Evolutionary conservation across 2,113 vertebrate species (phyloP), one percentile per base, ranked within the genome.

Genomic region (Megaceryle maxima): DNA sequence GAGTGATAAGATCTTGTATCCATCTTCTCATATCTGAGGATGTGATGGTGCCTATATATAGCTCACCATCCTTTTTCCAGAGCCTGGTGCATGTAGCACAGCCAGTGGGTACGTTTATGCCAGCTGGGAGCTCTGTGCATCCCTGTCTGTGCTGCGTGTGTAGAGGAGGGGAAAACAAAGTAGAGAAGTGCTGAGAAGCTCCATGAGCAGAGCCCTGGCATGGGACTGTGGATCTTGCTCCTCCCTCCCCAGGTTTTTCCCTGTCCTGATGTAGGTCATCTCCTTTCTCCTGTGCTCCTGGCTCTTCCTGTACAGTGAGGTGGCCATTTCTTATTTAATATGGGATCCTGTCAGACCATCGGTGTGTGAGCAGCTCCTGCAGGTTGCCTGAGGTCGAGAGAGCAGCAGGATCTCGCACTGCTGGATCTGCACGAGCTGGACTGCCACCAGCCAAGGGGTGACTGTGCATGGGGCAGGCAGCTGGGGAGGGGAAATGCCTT

Each of bases 311-410:
- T 33, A 11, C 15, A 56, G 11, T 2, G 44, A 16, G 63, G 35
- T 16, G 68, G 3, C n/a, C 10, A 0, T 50, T 51, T 39, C 25
- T 53, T 35, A 9, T n/a, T 35, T 6, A 1, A 5, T 3, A 10
- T 33, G 53, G 70, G 57, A 6, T 50, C 35, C 64, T 50, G 0
- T 20, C 51, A 74, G 64, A 6, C 3, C 41, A 1, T 9, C 0
- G 2, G 11, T 18, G 29, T 25, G 50, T 14, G 70, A 53, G 53
- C 16, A 29, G 17, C 9, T 33, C 69, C 83, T 55, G 64, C 37
- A 29, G 28, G 1, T 2, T 31, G 22, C 28, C 19, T 24, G 66
- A 33, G 41, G 21, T 25, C 0, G 0, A 29, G 64, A 41, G 59
- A 48, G 39, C 70, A 60, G 59, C 29, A 39, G 64, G 28, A 5